phyloP scores from a whole-genome alignment of 2,888 invertebrate genomes.

The Disparrhopalites patrizii region DNA sequence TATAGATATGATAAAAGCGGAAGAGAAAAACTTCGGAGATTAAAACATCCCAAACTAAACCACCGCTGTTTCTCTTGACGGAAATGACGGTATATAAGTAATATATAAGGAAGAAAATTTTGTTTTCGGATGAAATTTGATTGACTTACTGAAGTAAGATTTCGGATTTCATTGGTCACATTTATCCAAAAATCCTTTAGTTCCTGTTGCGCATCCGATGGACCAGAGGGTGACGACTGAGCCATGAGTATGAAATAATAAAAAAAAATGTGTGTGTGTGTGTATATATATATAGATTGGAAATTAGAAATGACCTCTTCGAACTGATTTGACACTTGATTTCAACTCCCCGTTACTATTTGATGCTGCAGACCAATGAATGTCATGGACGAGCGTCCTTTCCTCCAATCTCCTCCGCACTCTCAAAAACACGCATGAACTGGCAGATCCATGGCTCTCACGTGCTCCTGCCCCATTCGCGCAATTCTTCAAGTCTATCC shows the following conservation, averaged over 20 bases:
- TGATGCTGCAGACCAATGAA: conserved; percentile 33
- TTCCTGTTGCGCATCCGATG: conserved; percentile 65
- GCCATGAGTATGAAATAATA: conserved; percentile 7
- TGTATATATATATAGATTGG: too few relatives aligned
- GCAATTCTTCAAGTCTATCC: background rate
- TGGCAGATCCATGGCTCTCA: background rate
- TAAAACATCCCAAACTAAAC: too few relatives aligned
- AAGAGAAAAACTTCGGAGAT: too few relatives aligned
- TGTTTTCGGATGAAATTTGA: too few relatives aligned
- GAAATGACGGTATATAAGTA: too few relatives aligned
- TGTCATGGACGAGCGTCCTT: conserved; percentile 31
- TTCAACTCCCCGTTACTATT: conserved; percentile 28
- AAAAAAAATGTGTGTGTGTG: conserved; percentile 26
- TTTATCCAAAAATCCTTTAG: conserved; percentile 79
- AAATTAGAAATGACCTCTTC: conserved; percentile 35
- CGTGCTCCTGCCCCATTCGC: background rate
- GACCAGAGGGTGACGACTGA: conserved; percentile 19
- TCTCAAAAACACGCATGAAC: conserved; percentile 8
- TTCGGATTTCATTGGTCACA: conserved; percentile 73
- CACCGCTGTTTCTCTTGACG: too few relatives aligned
- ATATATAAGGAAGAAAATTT: too few relatives aligned
- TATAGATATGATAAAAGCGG: too few relatives aligned
- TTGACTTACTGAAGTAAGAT: conserved; percentile 68
- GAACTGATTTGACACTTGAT: conserved; percentile 35
- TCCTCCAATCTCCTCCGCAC: conserved; percentile 26